Conservation (phyloP, 2,888 invertebrate species). For the Mythimna impura region DNA sequence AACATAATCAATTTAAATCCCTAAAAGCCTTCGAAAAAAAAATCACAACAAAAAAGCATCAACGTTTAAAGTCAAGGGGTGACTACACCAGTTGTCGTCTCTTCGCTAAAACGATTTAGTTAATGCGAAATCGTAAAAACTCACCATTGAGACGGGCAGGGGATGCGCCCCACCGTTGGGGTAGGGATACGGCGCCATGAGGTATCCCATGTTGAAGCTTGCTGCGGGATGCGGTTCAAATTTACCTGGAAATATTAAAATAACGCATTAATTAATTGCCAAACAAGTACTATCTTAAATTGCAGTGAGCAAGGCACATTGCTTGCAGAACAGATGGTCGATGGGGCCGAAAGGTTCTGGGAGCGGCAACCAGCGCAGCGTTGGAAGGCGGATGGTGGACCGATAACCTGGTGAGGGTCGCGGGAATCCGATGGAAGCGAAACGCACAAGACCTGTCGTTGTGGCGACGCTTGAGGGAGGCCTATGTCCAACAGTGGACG, state of each 20-base stretch:
- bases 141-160: slow-evolving; percentile 97
- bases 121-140: slow-evolving; percentile 78
- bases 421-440: too few species aligned
- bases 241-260: slow-evolving; percentile 91
- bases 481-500: too few species aligned
- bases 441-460: too few species aligned
- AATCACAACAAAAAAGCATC: slow-evolving; percentile 13
- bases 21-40: slow-evolving; percentile 5
- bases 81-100: slow-evolving; percentile 45
- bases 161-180: slow-evolving; percentile 96
- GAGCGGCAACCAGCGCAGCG: too few species aligned
- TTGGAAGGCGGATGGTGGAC: too few species aligned
- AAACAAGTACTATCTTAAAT: too few species aligned
- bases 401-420: too few species aligned
- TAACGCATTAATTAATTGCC: neutral
- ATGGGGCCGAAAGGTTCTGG: too few species aligned
- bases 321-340: too few species aligned
- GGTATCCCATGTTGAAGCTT: slow-evolving; percentile 97
- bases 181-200: slow-evolving; percentile 97
- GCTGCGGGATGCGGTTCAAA: slow-evolving; percentile 95
- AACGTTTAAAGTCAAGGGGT: slow-evolving; percentile 53
- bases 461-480: too few species aligned
- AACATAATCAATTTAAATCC: neutral
- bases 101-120: slow-evolving; percentile 61
- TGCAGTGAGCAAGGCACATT: too few species aligned